These are phyloP conservation scores for Drosophila lacteicornis DNA, from an alignment of 1,140 invertebrate genomes.

Conservation along the genomic window DNA sequence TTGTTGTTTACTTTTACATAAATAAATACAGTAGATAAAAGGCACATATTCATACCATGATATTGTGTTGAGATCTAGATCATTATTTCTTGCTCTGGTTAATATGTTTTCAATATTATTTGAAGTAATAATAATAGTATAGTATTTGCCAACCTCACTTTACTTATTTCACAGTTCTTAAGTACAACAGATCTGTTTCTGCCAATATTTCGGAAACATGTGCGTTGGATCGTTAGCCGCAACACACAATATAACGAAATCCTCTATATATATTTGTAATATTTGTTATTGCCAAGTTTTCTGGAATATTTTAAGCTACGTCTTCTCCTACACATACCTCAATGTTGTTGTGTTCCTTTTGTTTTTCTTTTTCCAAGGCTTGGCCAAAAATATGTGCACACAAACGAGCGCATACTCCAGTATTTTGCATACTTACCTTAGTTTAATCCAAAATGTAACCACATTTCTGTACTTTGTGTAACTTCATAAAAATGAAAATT, in stretches of 20 bases:
- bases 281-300: not conserved
- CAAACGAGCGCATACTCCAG: conserved; percentile 23
- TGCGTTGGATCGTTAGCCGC: not conserved
- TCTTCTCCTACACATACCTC: no score
- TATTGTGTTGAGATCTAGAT: no score
- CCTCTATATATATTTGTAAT: not conserved
- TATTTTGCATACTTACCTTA: conserved; percentile 63
- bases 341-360: not conserved
- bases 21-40: no score
- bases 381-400: conserved; percentile 38
- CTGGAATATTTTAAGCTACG: not conserved
- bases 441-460: conserved; percentile 80
- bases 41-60: no score
- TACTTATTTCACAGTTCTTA: no score
- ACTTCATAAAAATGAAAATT: conserved; percentile 82
- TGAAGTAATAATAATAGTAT: no score
- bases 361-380: conserved; percentile 23
- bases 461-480: conserved; percentile 77
- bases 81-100: no score
- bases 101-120: no score
- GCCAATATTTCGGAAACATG: not conserved
- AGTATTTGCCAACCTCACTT: no score
- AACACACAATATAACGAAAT: not conserved
- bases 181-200: no score
- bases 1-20: no score